phyloP scores from a whole-genome alignment of 1,140 invertebrate genomes.

The Hetaerina americana region DNA sequence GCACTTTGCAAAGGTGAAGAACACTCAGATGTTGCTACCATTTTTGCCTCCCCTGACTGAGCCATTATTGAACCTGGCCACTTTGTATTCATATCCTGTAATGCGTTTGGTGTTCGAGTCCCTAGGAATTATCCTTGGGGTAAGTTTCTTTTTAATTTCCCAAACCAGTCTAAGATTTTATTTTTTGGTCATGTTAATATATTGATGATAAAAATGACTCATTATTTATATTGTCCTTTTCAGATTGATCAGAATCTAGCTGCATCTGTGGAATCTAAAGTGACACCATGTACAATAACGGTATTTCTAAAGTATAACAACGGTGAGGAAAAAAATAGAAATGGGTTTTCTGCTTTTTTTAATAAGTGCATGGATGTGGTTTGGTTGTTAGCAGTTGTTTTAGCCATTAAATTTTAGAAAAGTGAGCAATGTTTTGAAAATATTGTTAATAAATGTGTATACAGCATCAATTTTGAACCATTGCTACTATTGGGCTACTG shows the following conservation, averaged over 20 bases:
- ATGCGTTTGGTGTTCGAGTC: slow-evolving; percentile 52
- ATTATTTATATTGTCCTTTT: slow-evolving; percentile 9
- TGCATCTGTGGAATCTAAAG: slow-evolving; percentile 46
- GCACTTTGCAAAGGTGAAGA: slow-evolving; percentile 33
- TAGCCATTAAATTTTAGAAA: no score
- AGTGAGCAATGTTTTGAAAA: no score
- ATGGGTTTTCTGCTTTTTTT: background rate
- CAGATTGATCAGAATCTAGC: slow-evolving; percentile 56
- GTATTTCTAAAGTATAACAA: slow-evolving; percentile 52
- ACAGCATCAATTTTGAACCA: no score
- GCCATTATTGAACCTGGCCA: slow-evolving; percentile 34
- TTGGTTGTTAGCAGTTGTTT: no score
- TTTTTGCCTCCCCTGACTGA: slow-evolving; percentile 37
- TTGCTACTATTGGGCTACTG: no score
- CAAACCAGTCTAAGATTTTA: slow-evolving; percentile 8
- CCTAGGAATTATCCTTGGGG: slow-evolving; percentile 46
- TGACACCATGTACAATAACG: slow-evolving; percentile 55
- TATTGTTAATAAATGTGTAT: no score
- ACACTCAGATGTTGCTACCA: slow-evolving; percentile 30
- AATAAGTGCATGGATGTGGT: background rate
- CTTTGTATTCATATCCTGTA: slow-evolving; percentile 43
- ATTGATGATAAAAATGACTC: background rate
- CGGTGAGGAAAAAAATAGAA: slow-evolving; percentile 9
- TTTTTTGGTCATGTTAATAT: slow-evolving; percentile 2
- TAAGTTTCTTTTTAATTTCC: slow-evolving; percentile 25